Evolutionary conservation across 2,888 invertebrate species (phyloP), one percentile per base, ranked within the genome.

Genomic region (Diarsia brunnea): DNA sequence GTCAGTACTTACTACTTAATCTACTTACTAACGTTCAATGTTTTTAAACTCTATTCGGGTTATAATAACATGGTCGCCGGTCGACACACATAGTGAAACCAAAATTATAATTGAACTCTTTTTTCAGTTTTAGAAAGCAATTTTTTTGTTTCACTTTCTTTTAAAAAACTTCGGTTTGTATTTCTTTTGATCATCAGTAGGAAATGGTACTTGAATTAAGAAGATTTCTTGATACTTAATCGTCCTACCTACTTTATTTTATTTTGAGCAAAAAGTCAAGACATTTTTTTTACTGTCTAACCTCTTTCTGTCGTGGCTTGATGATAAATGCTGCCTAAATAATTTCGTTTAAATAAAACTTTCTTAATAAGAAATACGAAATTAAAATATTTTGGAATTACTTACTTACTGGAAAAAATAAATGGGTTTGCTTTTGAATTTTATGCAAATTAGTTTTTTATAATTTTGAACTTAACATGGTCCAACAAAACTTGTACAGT

Each of bases 71-170:
- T 60, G 31, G 49, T 16, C 4, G 21, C 31, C 79, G n/a, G 31
- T 21, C 4, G n/a, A 45, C 79, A 65, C n/a, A 73, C 60, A 55
- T 66, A 51, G 16, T 24, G 1, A 55, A 27, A 38, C 11, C 27
- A 61, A 69, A 73, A 78, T 24, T 67, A 53, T 45, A 67, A 64
- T 53, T 45, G 24, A 47, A 63, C 4, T 8, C 51, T 69, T 78
- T 76, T 61, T 78, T 83, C 19, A 14, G 38, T 47, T 64, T 84
- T 75, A 75, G 80, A 84, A 84, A 84, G 84, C 19, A 12, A 19
- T 31, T 19, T 75, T 69, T 65, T 65, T 43, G 43, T 60, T 31
- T 27, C 12, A 1, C 55, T 75, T 65, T 14, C 3, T 67, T 58
- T 69, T 38, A 38, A 45, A 58, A 47, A 63, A 65, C 19, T 43